Evolutionary conservation across 2,797 vertebrate species (phyloP), one percentile per base, ranked within the genome.

Genomic region (Argyrosomus regius): DNA sequence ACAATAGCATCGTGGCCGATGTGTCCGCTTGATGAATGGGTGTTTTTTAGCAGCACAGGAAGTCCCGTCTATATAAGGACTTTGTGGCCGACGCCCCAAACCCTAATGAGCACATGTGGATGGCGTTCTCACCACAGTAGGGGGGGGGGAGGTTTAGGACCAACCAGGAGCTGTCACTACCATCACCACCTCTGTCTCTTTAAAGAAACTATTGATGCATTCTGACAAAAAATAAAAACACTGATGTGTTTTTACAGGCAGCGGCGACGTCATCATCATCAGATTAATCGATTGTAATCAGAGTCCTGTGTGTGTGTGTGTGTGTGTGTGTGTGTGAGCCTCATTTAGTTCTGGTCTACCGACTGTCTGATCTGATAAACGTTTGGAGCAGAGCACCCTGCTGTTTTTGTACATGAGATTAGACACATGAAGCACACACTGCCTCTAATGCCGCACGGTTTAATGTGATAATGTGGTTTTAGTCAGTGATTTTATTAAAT

Each of bases 291-390:
- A 74, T 77, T 45, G 57, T 86, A 88, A 88, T 90, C 86, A 77
- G 67, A 2, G 2, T 57, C 31, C 35, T 22, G 22, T 49, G 50
- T n/a, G 56, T 67, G 76, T 70, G 75, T 72, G 77, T 67, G 76
- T 70, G 75, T 72, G 77, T 70, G 60, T 48, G 68, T 62, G 65
- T 31, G 63, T 17, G 24, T n/a, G 69, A 22, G 35, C 84, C 24
- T 77, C 63, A 85, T 85, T 87, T 67, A 35, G 66, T 87, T 88
- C 85, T 83, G 87, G 88, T 91, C 70, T 41, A 77, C 77, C 71
- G 87, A 74, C 72, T 84, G 82, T 91, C 87, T 88, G 77, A 91
- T 89, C 83, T 85, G 79, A 89, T 91, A 78, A 91, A 73, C 41
- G 78, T 85, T 74, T 58, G 0, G 1, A 78, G 72, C 87, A 88